phyloP scores from a whole-genome alignment of 2,113 vertebrate species.

The Hippocampus comes region DNA sequence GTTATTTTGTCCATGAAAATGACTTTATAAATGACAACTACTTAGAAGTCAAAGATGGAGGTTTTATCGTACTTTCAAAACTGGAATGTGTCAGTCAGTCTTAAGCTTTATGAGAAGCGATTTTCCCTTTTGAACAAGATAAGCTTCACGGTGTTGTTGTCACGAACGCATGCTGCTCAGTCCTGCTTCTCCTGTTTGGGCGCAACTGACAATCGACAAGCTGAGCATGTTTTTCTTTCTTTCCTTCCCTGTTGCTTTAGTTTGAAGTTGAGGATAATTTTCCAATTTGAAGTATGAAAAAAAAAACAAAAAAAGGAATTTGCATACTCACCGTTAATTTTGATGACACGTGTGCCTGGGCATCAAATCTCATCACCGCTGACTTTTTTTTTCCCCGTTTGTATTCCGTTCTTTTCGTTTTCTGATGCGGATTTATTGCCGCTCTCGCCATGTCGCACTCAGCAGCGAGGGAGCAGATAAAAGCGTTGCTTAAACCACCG shows the following conservation, averaged over 20 bases:
- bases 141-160: neutral
- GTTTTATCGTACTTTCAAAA: neutral
- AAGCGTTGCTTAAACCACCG: neutral
- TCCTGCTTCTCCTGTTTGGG: conserved; percentile 33
- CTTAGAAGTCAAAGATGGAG: too few relatives aligned
- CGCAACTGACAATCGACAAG: neutral
- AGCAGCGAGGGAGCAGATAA: neutral
- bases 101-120: neutral
- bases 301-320: neutral
- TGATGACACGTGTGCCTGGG: neutral
- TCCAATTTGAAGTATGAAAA: too few relatives aligned
- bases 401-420: neutral
- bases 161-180: neutral
- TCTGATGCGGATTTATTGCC: neutral
- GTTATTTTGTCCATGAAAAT: too few relatives aligned
- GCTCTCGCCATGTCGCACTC: neutral
- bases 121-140: neutral
- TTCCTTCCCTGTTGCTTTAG: too few relatives aligned
- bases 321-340: neutral
- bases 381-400: neutral
- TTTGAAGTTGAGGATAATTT: too few relatives aligned
- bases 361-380: neutral
- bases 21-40: too few relatives aligned
- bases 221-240: neutral
- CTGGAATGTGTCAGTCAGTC: neutral